Conservation (phyloP, 2,113 vertebrate genomes). For the Sprattus sprattus region DNA sequence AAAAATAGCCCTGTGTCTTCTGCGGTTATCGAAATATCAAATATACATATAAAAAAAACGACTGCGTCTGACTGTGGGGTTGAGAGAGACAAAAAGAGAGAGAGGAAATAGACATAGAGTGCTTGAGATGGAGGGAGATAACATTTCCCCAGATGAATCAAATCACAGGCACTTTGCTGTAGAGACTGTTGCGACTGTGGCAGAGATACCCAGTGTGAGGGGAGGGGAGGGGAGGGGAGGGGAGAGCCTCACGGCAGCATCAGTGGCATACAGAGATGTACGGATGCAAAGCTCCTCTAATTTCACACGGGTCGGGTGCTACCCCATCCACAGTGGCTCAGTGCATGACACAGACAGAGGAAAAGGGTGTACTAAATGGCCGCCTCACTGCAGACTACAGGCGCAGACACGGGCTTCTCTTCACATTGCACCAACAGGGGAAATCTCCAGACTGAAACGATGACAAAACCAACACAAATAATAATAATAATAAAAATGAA, state of each 20-base stretch:
- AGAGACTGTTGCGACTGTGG: not conserved
- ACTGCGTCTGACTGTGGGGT: not conserved
- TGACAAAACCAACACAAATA: not conserved
- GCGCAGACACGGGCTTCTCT: too few relatives aligned
- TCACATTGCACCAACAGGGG: not conserved
- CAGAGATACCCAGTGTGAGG: not conserved
- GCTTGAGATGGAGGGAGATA: not conserved
- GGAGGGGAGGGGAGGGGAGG: not conserved
- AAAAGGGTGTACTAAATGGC: not conserved
- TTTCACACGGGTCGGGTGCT: not conserved
- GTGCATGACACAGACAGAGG: not conserved
- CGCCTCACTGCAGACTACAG: not conserved
- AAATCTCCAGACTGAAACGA: not conserved
- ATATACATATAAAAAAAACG: not conserved
- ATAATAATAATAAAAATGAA: too few relatives aligned
- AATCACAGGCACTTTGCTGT: not conserved
- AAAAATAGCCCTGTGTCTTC: not conserved
- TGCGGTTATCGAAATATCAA: not conserved
- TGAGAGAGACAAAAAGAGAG: not conserved
- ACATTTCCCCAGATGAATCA: conserved; percentile 1
- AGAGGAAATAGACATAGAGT: not conserved
- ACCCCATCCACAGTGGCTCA: not conserved
- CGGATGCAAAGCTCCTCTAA: not conserved
- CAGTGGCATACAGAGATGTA: not conserved
- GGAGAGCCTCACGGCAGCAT: not conserved